Conservation (phyloP, 2,888 invertebrate species). For the Morpho achilles region DNA sequence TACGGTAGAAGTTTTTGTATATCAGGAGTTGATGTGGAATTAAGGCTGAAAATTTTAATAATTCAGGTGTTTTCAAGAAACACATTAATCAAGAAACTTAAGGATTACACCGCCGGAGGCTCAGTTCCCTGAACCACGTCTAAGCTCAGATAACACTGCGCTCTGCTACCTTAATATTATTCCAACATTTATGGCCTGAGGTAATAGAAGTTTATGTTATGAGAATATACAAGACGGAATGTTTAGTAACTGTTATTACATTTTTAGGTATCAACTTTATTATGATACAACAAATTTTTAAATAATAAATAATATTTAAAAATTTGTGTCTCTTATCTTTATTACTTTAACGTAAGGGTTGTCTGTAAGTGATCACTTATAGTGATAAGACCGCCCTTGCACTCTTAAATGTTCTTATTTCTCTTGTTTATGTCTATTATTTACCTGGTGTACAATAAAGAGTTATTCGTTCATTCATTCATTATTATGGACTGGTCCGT, state of each 20-base stretch:
- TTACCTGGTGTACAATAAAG: too few species aligned
- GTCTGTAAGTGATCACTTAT: too few species aligned
- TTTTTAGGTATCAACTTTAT: not conserved
- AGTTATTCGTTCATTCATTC: too few species aligned
- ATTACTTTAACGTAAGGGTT: too few species aligned
- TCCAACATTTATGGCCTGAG: conserved; percentile 11
- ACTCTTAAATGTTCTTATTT: too few species aligned
- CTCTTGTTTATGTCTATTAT: too few species aligned
- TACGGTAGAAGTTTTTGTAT: not conserved
- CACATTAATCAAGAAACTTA: conserved; percentile 11
- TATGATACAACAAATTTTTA: not conserved
- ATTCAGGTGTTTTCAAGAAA: conserved; percentile 7
- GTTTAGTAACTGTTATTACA: conserved; percentile 1
- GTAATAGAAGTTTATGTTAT: conserved; percentile 10
- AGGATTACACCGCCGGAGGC: conserved; percentile 12
- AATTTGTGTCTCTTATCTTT: too few species aligned
- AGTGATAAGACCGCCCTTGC: too few species aligned
- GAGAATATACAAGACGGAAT: conserved; percentile 2
- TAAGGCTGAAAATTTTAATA: conserved; percentile 2
- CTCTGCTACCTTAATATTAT: conserved; percentile 8
- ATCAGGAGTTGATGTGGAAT: too few species aligned
- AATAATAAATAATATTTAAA: too few species aligned
- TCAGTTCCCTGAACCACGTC: conserved; percentile 12
- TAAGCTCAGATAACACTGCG: conserved; percentile 9
- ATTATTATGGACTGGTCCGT: too few species aligned